phyloP scores from a whole-genome alignment of 1,140 invertebrate species.

The Radopholus similis region DNA sequence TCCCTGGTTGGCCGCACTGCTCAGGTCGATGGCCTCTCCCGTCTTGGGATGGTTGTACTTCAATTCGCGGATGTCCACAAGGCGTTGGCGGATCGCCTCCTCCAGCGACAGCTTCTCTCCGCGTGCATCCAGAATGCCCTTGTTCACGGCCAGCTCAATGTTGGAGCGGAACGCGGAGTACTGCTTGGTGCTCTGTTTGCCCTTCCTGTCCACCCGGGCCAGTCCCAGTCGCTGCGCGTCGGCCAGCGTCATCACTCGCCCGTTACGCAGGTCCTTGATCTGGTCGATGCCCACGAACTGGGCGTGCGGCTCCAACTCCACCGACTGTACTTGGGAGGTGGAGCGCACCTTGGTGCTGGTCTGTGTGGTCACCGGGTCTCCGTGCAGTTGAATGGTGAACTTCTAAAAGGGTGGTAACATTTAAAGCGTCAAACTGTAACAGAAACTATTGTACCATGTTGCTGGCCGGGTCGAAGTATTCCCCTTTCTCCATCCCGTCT shows the following conservation, averaged over 20 bases:
- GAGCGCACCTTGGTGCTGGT: conserved; percentile 59
- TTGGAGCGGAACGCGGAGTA: conserved; percentile 58
- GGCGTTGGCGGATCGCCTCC: conserved; percentile 60
- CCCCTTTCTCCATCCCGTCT: conserved; percentile 67
- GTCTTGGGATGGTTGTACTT: conserved; percentile 51
- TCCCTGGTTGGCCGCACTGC: conserved; percentile 55
- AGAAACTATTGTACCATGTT: no score
- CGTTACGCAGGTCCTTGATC: conserved; percentile 53
- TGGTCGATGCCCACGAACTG: conserved; percentile 59
- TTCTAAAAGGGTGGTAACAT: no score
- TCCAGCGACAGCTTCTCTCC: conserved; percentile 59
- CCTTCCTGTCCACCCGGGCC: conserved; percentile 58
- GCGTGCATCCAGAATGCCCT: conserved; percentile 50
- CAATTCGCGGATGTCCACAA: conserved; percentile 58
- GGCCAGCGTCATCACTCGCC: conserved; percentile 49
- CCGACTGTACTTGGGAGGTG: conserved; percentile 56
- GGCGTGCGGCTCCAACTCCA: conserved; percentile 58
- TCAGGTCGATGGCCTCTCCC: conserved; percentile 49
- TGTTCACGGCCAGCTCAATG: conserved; percentile 56
- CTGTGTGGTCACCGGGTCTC: conserved; percentile 54
- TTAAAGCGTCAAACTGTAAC: no score
- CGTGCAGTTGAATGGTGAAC: conserved; percentile 67
- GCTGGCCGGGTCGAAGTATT: conserved; percentile 75
- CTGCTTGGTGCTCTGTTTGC: conserved; percentile 54
- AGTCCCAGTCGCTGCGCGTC: conserved; percentile 57